These are phyloP conservation scores for Pseudomyrmex gracilis DNA, from an alignment of 1,140 invertebrate species.

Conservation along the genomic window DNA sequence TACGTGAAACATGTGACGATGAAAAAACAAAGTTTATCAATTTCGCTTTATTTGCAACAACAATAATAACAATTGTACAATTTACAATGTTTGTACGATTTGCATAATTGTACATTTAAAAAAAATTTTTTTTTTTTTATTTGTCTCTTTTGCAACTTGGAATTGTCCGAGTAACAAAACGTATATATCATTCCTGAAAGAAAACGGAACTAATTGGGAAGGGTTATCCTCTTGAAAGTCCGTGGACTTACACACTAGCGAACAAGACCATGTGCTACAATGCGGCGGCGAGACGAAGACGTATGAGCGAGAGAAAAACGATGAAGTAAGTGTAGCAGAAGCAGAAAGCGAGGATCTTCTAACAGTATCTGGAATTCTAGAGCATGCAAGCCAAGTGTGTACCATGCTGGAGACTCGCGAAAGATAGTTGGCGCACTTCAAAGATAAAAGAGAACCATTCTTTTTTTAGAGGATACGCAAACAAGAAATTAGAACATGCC, in stretches of 20 bases:
- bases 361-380: slow-evolving; percentile 73
- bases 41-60: neutral
- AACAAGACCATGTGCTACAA: slow-evolving; percentile 62
- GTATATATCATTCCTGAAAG: slow-evolving; percentile 65
- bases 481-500: slow-evolving; percentile 72
- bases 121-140: too few relatives aligned
- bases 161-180: slow-evolving; percentile 37
- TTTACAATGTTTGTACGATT: neutral
- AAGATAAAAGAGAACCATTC: slow-evolving; percentile 71
- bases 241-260: slow-evolving; percentile 65
- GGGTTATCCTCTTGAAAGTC: slow-evolving; percentile 67
- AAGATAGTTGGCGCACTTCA: slow-evolving; percentile 73
- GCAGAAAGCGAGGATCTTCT: slow-evolving; percentile 53
- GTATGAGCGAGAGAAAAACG: slow-evolving; percentile 49
- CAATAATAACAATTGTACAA: neutral
- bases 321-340: slow-evolving; percentile 16
- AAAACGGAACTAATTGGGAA: slow-evolving; percentile 73
- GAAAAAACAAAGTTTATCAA: neutral
- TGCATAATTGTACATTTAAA: neutral
- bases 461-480: slow-evolving; percentile 73
- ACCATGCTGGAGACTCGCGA: slow-evolving; percentile 70
- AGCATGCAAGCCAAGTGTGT: slow-evolving; percentile 70
- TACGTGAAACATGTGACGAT: neutral
- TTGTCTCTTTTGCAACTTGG: slow-evolving; percentile 1
- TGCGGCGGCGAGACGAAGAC: slow-evolving; percentile 47